These are phyloP conservation scores for Pogona vitticeps DNA, from an alignment of 2,113 vertebrate genomes.

Conservation along the genomic window DNA sequence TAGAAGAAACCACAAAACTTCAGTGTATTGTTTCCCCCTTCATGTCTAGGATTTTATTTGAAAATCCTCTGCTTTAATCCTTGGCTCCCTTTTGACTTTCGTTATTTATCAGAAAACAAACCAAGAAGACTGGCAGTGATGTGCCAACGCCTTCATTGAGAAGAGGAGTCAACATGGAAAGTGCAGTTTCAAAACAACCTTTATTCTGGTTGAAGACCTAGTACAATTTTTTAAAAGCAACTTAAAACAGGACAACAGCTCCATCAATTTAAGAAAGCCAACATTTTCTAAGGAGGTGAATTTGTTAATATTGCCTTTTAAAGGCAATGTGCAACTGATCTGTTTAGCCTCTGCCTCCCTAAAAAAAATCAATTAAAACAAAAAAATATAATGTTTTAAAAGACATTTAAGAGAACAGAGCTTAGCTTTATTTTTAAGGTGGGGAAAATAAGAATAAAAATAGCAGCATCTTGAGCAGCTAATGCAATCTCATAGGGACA, in stretches of 20 bases:
- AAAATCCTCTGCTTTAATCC: not conserved
- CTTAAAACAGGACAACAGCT: slow-evolving; percentile 80
- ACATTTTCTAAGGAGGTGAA: slow-evolving; percentile 78
- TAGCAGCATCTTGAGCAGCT: slow-evolving; percentile 85
- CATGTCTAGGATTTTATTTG: not conserved
- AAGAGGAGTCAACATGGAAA: slow-evolving; percentile 41
- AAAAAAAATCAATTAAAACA: slow-evolving; percentile 56
- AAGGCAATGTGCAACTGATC: slow-evolving; percentile 78
- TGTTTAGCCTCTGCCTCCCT: slow-evolving; percentile 72
- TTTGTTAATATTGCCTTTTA: slow-evolving; percentile 75
- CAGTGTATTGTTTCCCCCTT: not conserved
- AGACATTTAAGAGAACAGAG: slow-evolving; percentile 81
- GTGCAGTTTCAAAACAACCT: slow-evolving; percentile 81
- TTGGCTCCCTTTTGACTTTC: not conserved
- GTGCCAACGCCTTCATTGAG: slow-evolving; percentile 28
- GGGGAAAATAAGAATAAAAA: slow-evolving; percentile 71
- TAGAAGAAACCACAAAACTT: too few species aligned
- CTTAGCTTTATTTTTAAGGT: slow-evolving; percentile 66
- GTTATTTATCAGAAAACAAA: slow-evolving; percentile 25
- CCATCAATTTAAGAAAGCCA: slow-evolving; percentile 78
- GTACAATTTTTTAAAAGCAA: slow-evolving; percentile 85
- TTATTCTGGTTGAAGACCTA: slow-evolving; percentile 86
- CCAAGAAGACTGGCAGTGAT: not conserved
- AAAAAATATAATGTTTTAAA: slow-evolving; percentile 79
- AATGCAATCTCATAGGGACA: slow-evolving; percentile 82